Percentiles rank a stretch among this genome's conserved stretches.
Evolutionary conservation across 2,113 vertebrate genomes (phyloP).

Genomic region (Anseranas semipalmata): DNA sequence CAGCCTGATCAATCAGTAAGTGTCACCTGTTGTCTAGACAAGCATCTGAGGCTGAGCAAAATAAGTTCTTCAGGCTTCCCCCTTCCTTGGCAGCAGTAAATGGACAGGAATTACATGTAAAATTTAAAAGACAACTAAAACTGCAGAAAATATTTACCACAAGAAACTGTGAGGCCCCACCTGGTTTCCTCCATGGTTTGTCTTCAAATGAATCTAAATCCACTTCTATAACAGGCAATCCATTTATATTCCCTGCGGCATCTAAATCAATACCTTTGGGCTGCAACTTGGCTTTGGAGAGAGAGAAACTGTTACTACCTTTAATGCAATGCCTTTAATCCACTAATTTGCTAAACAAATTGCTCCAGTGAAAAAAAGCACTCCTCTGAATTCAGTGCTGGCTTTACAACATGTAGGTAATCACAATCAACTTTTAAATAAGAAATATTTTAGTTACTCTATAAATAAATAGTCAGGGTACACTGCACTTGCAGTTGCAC

Average conservation of each 20-base stretch:
- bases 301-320: conserved; percentile 21
- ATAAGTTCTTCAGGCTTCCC: neutral
- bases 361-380: neutral
- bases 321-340: conserved; percentile 3
- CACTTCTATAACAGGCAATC: conserved; percentile 78
- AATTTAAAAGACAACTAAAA: neutral
- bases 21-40: neutral
- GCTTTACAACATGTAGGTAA: neutral
- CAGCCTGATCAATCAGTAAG: neutral
- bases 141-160: conserved; percentile 59
- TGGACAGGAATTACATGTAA: neutral
- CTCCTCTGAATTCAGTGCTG: neutral
- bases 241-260: conserved; percentile 76
- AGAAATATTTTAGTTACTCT: neutral
- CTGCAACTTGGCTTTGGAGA: conserved; percentile 75
- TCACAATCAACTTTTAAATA: neutral
- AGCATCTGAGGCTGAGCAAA: neutral
- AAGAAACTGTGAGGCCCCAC: conserved; percentile 68
- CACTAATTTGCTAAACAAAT: neutral
- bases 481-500: neutral
- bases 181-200: conserved; percentile 83
- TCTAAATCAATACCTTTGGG: conserved; percentile 80
- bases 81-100: neutral
- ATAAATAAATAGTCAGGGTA: neutral
- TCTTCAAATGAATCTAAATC: conserved; percentile 82